phyloP scores from a whole-genome alignment of 2,888 invertebrate species.

The Eupelmus urozonus region DNA sequence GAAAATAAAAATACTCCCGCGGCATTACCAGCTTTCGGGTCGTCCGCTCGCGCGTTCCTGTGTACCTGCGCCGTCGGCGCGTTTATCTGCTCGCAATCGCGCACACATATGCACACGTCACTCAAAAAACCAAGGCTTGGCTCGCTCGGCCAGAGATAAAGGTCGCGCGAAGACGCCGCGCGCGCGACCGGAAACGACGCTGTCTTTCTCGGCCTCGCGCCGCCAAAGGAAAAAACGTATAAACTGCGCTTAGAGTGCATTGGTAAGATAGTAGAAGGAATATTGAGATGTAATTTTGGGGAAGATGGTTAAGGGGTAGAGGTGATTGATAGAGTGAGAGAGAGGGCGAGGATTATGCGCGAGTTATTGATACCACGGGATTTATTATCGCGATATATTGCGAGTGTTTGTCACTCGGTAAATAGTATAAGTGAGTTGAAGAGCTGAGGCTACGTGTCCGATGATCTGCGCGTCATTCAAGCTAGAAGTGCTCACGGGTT shows the following conservation, averaged over 20 bases:
- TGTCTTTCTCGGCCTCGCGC: conserved; percentile 2
- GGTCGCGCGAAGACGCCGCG: conserved; percentile 62
- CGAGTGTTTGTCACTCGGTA: conserved; percentile 36
- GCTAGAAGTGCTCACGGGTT: no score
- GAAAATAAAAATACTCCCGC: conserved; percentile 9
- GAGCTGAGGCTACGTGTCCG: not conserved
- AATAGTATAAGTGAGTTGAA: conserved; percentile 25
- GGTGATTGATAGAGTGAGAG: not conserved
- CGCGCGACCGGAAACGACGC: conserved; percentile 66
- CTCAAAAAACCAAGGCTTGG: conserved; percentile 75
- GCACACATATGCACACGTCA: conserved; percentile 65
- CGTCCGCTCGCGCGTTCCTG: no score
- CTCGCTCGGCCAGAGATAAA: conserved; percentile 65
- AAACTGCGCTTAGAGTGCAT: no score
- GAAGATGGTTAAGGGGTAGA: not conserved
- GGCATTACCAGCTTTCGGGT: not conserved
- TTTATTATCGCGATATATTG: conserved; percentile 40
- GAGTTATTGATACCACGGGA: conserved; percentile 9
- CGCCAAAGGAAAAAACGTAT: not conserved
- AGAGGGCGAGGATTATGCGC: not conserved
- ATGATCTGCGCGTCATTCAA: conserved; percentile 11
- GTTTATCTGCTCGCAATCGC: conserved; percentile 61
- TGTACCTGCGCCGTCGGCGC: conserved; percentile 3
- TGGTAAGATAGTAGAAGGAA: not conserved
- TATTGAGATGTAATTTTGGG: not conserved